A percentile compares a stretch with the other conserved stretches of the same genome.
These are phyloP conservation scores for Scaptomyza montana DNA, from an alignment of 1,140 invertebrate genomes.

Conservation along the genomic window DNA sequence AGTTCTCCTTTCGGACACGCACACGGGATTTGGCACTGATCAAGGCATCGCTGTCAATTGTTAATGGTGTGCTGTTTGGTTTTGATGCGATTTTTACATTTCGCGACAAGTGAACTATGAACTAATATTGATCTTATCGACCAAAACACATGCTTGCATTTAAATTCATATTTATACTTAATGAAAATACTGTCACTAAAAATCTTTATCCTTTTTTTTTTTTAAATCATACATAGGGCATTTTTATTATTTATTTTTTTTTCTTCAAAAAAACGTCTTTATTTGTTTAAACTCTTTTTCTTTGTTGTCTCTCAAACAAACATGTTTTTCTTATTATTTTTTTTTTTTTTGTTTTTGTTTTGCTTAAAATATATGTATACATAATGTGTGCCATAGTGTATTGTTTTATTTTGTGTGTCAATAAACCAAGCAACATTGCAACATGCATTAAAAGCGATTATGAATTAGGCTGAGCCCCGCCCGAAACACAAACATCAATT, in stretches of 20 bases:
- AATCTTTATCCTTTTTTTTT: not conserved
- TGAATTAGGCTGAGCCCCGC: slow-evolving; percentile 30
- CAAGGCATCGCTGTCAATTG: slow-evolving; percentile 89
- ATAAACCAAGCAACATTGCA: slow-evolving; percentile 21
- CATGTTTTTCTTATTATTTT: slow-evolving; percentile 11
- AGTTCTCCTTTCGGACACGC: slow-evolving; percentile 77
- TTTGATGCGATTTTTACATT: slow-evolving; percentile 90
- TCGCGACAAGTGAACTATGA: slow-evolving; percentile 84
- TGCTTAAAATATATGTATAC: slow-evolving; percentile 29
- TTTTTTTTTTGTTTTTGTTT: slow-evolving; percentile 17
- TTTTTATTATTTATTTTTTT: not conserved
- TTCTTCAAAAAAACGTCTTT: slow-evolving; percentile 7
- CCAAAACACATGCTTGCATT: slow-evolving; percentile 45
- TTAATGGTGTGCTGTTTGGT: slow-evolving; percentile 89
- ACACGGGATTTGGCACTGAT: slow-evolving; percentile 87
- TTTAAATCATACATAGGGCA: slow-evolving; percentile 3
- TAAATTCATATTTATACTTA: slow-evolving; percentile 33
- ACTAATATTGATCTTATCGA: not conserved
- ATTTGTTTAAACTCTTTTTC: slow-evolving; percentile 7
- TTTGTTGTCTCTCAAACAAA: slow-evolving; percentile 13
- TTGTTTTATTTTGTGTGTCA: slow-evolving; percentile 28
- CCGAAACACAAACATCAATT: slow-evolving; percentile 28
- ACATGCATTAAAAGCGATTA: slow-evolving; percentile 27
- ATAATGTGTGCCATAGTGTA: slow-evolving; percentile 13
- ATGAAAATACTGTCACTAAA: not conserved